phyloP scores from a whole-genome alignment of 2,113 vertebrate genomes.

The Macrotis lagotis region DNA sequence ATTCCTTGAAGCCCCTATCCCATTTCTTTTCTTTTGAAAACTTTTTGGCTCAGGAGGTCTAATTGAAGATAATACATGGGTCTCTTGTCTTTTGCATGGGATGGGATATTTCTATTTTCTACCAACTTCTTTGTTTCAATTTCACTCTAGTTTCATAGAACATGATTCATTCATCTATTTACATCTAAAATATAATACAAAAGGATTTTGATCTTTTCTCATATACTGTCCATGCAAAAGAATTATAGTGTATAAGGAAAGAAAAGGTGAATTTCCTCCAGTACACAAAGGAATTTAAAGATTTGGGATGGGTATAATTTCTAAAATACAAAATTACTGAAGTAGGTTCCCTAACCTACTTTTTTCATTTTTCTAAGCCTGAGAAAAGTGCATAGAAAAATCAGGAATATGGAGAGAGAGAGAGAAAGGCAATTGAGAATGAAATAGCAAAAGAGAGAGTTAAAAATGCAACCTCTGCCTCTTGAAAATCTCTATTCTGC shows the following conservation, averaged over 20 bases:
- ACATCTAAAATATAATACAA: not conserved
- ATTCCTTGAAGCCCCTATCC: slow-evolving; percentile 56
- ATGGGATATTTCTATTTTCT: slow-evolving; percentile 39
- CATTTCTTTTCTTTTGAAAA: slow-evolving; percentile 66
- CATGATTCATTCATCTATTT: not conserved
- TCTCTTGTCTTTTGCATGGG: not conserved
- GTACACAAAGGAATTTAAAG: no score
- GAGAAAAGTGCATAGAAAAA: not conserved
- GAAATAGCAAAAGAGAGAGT: not conserved
- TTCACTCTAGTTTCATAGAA: not conserved
- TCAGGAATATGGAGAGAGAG: not conserved
- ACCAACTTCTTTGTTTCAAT: slow-evolving; percentile 27
- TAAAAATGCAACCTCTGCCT: not conserved
- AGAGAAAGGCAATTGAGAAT: not conserved
- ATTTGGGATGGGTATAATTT: not conserved
- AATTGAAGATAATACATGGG: slow-evolving; percentile 41
- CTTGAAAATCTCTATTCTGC: not conserved
- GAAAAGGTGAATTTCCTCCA: not conserved
- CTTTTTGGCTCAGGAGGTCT: slow-evolving; percentile 51
- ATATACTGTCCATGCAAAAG: not conserved
- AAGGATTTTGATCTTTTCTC: not conserved
- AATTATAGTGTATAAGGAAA: not conserved
- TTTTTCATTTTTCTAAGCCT: not conserved
- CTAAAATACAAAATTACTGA: not conserved
- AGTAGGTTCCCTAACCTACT: not conserved